These are phyloP conservation scores for Campopleginae sp. DNA, from an alignment of 2,888 invertebrate genomes.

Conservation along the genomic window DNA sequence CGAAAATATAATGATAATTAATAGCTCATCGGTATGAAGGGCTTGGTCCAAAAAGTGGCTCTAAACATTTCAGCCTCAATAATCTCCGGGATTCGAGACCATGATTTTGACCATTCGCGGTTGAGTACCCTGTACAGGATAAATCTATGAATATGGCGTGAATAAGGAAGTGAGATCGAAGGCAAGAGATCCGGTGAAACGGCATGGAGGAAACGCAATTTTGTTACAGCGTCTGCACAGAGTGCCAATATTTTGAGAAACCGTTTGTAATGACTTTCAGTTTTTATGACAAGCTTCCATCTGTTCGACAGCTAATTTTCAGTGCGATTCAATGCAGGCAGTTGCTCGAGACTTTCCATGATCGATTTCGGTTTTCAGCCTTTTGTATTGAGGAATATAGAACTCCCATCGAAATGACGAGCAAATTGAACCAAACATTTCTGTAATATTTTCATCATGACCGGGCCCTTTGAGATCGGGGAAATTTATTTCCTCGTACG, in stretches of 20 bases:
- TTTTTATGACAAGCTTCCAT: constrained; percentile 21
- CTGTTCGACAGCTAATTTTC: constrained; percentile 35
- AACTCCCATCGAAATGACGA: neutral
- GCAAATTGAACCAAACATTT: neutral
- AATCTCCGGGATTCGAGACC: neutral
- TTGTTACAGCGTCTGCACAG: constrained; percentile 56
- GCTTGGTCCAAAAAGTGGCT: neutral
- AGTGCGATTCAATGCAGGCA: constrained; percentile 26
- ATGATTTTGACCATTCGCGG: neutral
- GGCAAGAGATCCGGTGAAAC: constrained; percentile 45
- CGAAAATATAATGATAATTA: neutral
- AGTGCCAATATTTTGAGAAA: constrained; percentile 48
- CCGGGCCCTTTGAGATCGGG: neutral
- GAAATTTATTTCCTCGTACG: neutral
- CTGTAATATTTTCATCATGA: neutral
- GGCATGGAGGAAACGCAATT: constrained; percentile 40
- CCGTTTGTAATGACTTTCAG: constrained; percentile 8
- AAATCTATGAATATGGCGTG: constrained; percentile 22
- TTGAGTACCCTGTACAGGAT: neutral
- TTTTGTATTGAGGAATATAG: neutral
- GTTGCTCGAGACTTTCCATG: neutral
- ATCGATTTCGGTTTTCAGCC: neutral
- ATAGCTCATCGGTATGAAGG: neutral
- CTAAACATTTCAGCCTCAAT: neutral
- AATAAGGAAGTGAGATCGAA: constrained; percentile 35